Conservation (phyloP, 2,888 invertebrate species). For the Drosophila maculinotata region DNA sequence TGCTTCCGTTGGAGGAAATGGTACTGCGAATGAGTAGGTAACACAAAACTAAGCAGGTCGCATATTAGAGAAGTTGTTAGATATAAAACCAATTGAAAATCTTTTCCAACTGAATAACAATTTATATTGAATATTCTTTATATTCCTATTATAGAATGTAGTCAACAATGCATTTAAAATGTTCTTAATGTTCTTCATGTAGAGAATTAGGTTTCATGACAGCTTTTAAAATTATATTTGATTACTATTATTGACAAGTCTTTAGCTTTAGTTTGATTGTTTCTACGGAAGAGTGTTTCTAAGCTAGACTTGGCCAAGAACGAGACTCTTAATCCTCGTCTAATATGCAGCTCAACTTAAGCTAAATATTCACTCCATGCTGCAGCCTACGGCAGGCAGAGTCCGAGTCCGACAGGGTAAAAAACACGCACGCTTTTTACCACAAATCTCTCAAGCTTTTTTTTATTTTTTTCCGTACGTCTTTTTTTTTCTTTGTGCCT, state of each 20-base stretch:
- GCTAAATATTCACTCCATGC: constrained; percentile 20
- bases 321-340: constrained; percentile 50
- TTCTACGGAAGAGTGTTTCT: not conserved
- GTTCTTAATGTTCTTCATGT: too few relatives aligned
- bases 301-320: constrained; percentile 9
- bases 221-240: too few relatives aligned
- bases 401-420: constrained; percentile 27
- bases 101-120: too few relatives aligned
- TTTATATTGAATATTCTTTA: too few relatives aligned
- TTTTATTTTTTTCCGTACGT: constrained; percentile 30
- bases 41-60: not conserved
- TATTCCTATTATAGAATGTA: too few relatives aligned
- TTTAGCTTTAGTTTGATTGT: too few relatives aligned
- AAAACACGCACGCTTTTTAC: constrained; percentile 75
- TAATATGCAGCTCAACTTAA: constrained; percentile 50
- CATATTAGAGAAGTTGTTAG: not conserved
- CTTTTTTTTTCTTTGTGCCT: constrained; percentile 25
- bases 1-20: constrained; percentile 35
- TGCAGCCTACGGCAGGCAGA: not conserved
- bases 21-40: constrained; percentile 7
- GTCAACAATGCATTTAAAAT: too few relatives aligned
- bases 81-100: not conserved
- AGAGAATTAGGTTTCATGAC: too few relatives aligned
- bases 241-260: too few relatives aligned
- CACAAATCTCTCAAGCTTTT: constrained; percentile 73